Percentiles rank a stretch among this genome's conserved stretches.
Conservation (phyloP, 1,140 invertebrate genomes). For the Cheumatopsyche charites region DNA sequence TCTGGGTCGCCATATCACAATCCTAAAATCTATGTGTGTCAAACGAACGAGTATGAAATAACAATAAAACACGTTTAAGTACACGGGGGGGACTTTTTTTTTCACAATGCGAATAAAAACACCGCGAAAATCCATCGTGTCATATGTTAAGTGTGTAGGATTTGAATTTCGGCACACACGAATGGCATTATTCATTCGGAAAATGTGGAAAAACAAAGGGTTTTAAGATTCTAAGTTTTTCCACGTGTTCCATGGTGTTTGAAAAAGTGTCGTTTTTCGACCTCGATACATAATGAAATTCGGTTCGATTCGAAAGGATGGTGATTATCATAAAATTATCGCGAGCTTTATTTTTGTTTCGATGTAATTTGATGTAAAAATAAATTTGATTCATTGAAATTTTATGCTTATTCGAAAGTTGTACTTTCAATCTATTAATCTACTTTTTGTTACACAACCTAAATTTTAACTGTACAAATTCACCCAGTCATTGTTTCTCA, state of each 20-base stretch:
- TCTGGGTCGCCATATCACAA: neutral
- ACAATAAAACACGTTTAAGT: neutral
- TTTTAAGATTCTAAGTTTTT: neutral
- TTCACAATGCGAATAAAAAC: slow-evolving; percentile 10
- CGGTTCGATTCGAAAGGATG: too few species aligned
- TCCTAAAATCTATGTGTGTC: slow-evolving; percentile 10
- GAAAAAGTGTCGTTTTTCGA: neutral
- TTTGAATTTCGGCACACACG: slow-evolving; percentile 35
- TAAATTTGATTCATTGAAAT: too few species aligned
- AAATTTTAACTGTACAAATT: too few species aligned
- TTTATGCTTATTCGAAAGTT: too few species aligned
- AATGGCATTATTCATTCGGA: slow-evolving; percentile 6
- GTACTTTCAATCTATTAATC: too few species aligned
- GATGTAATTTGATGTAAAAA: too few species aligned
- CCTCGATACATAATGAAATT: slow-evolving; percentile 24
- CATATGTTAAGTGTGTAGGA: neutral
- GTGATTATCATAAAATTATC: too few species aligned
- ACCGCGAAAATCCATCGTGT: slow-evolving; percentile 12
- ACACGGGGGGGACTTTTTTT: neutral
- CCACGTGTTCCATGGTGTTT: too few species aligned
- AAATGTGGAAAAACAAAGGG: slow-evolving; percentile 4
- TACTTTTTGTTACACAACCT: too few species aligned
- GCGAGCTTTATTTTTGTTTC: too few species aligned
- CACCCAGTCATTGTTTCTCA: too few species aligned
- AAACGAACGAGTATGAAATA: slow-evolving; percentile 1